Conservation (phyloP, 2,888 invertebrate species). For the Sisyra terminalis region DNA sequence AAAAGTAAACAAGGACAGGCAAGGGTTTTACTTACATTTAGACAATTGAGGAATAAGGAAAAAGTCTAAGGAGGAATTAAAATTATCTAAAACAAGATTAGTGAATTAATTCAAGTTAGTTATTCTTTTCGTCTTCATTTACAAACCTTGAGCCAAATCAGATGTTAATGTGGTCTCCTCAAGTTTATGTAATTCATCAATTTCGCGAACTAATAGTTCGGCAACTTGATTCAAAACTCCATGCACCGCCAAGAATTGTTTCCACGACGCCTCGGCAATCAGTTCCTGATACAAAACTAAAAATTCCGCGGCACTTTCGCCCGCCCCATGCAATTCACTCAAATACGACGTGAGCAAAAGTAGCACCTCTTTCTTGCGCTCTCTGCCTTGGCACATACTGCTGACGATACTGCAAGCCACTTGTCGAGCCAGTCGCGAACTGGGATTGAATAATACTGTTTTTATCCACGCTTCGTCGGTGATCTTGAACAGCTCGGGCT, state of each 20-base stretch:
- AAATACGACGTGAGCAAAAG: conserved; percentile 78
- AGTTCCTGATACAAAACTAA: conserved; percentile 71
- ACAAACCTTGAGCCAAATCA: conserved; percentile 68
- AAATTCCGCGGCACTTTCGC: conserved; percentile 87
- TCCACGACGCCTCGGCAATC: conserved; percentile 79
- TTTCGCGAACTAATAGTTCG: conserved; percentile 73
- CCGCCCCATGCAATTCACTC: conserved; percentile 69
- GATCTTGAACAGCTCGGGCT: conserved; percentile 40
- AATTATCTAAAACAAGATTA: conserved; percentile 2
- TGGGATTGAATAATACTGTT: conserved; percentile 82
- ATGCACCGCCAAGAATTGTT: conserved; percentile 77
- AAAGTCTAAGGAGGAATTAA: conserved; percentile 3
- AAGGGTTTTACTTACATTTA: conserved; percentile 2
- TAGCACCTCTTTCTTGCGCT: conserved; percentile 54
- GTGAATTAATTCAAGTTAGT: not conserved
- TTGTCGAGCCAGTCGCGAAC: conserved; percentile 75
- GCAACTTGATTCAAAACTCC: conserved; percentile 76
- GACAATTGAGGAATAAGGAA: conserved; percentile 3
- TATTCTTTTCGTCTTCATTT: not conserved
- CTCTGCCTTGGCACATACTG: conserved; percentile 53
- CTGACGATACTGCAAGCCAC: conserved; percentile 81
- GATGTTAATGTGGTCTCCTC: conserved; percentile 89
- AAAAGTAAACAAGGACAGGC: not conserved
- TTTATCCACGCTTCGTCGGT: conserved; percentile 72
- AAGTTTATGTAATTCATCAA: conserved; percentile 69